These are phyloP conservation scores for Limnephilus rhombicus DNA, from an alignment of 2,888 invertebrate species.

Conservation along the genomic window DNA sequence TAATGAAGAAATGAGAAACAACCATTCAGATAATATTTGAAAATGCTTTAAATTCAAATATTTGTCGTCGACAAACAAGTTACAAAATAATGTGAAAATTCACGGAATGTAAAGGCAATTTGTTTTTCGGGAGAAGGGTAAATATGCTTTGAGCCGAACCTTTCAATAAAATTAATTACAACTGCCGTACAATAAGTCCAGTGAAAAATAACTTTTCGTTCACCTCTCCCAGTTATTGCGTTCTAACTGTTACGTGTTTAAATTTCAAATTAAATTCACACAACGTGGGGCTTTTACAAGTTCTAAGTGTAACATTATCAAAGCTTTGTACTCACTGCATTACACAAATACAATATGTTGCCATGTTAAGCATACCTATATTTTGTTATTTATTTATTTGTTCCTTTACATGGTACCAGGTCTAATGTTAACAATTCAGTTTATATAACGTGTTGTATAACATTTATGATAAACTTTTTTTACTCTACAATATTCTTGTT, in stretches of 20 bases:
- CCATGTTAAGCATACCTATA: no score
- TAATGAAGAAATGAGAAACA: neutral
- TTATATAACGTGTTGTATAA: no score
- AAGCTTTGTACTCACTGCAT: neutral
- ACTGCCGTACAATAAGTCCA: neutral
- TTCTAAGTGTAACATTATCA: neutral
- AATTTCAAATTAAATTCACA: neutral
- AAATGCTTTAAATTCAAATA: neutral
- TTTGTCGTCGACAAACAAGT: neutral
- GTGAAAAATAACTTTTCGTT: neutral
- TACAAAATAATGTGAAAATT: neutral
- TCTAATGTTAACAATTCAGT: no score
- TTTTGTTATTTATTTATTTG: no score
- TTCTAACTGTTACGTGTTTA: neutral
- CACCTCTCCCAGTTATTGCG: neutral
- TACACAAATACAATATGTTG: neutral
- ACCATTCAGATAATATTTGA: neutral
- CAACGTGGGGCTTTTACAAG: neutral
- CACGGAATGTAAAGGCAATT: neutral
- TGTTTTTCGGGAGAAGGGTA: slow-evolving; percentile 7
- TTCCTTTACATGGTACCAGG: no score
- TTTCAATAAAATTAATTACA: slow-evolving; percentile 22
- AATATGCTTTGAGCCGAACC: neutral
- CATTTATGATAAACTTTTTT: no score
- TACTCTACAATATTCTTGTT: no score